Evolutionary conservation across 2,888 invertebrate species (phyloP), one percentile per base, ranked within the genome.

Genomic region (Linyphia triangularis): DNA sequence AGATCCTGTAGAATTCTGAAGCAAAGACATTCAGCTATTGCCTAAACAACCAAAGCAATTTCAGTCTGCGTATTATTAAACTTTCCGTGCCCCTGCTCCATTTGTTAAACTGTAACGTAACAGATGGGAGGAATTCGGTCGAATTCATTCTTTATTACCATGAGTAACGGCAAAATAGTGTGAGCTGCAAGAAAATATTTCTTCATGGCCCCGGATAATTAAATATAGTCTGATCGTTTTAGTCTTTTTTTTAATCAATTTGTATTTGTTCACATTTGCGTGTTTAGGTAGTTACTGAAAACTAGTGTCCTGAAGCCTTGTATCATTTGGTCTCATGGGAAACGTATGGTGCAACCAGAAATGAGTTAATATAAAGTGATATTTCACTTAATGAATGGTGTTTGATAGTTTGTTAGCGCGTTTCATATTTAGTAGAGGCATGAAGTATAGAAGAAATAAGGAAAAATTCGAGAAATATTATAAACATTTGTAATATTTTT

Each of bases 71-170:
- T 70, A 43, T 70, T 70, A 70, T 70, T 70, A 70, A 70, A 70
- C 43, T 70, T 43, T 70, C 43, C 70, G 70, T 43, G 70, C 70
- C 4, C 43, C 43, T 43, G 16, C n/a, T n/a, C 43, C 70, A 70
- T 70, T 70, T 70, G 70, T 70, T 43, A 70, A 70, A 70, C 24
- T 70, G n/a, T 70, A 26, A 16, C 43, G 70, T 43, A 70, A 43
- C 70, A 70, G 70, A 43, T 70, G 24, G 69, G 22, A 9, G 40
- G 16, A 19, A 37, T 22, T 37, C 24, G 43, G 13, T 43, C 5
- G 70, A 70, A 70, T 43, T 16, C 22, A 2, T 70, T 26, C 24
- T 70, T 70, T 70, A 70, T 70, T 70, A 7, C n/a, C 9, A 24
- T 24, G 13, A 24, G 6, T 26, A 51, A 43, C 13, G 24, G n/a